Base-by-base conservation (phyloP, 2,797 vertebrate species). In the Tarsius wallacei region DNA sequence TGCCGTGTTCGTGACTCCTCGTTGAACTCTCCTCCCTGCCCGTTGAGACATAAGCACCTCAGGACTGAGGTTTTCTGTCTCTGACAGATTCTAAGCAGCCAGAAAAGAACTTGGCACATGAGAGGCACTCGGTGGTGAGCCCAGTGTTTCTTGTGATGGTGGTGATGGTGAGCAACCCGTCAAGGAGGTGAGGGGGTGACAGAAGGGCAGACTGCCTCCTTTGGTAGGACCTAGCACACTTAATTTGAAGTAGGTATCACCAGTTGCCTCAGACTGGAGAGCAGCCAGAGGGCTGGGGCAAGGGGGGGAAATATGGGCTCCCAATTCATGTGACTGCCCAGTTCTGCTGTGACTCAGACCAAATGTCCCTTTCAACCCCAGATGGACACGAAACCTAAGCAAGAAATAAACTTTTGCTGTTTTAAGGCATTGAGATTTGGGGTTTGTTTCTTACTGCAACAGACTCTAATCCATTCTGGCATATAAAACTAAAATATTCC, bases 401-500 rank as follows among this genome's bases (percentile, higher is more conserved):
- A 78, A 86, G 55, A 76, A 49, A 82, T 51, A 53, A 51, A n/a
- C 16, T 1, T 19, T 76, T 89, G n/a, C 11, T 64, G 24, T 70
- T 74, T 53, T 33, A 83, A 82, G 53, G 22, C 64, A 33, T 71
- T 49, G 57, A 53, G 68, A 71, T 82, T 61, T 66, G 55, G 36
- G 47, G 14, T 8, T n/a, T 86, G 11, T 78, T 85, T 76, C 14
- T 87, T 89, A 76, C 33, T 84, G 51, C 26, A 78, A 31, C 61
- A 87, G 70, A 93, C 93, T 63, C 15, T 71, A 86, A 76, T 70
- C 11, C 15, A 66, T 51, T 16, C 63, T 66, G 49, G 82, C 31
- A 64, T 31, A 42, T 17, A 76, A 83, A 87, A 78, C 26, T 57
- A 61, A 89, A 96, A 51, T 83, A 84, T 66, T 68, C 19, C 31